phyloP scores from a whole-genome alignment of 2,888 invertebrate genomes.

The Macropis europaea region DNA sequence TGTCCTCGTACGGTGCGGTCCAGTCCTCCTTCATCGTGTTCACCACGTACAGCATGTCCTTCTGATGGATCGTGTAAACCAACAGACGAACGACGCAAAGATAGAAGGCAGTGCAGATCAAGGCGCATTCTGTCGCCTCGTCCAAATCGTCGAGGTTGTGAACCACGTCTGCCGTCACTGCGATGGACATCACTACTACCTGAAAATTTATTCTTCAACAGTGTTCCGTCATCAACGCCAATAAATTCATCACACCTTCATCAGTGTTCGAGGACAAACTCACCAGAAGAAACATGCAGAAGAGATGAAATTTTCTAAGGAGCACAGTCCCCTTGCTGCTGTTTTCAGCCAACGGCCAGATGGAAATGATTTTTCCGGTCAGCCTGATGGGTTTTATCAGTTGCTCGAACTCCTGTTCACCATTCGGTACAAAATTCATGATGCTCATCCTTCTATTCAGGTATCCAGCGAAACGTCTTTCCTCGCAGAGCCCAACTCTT shows the following conservation, averaged over 20 bases:
- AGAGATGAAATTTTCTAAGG: constrained; percentile 47
- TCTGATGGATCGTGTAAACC: constrained; percentile 57
- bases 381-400: constrained; percentile 61
- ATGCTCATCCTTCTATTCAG: not conserved
- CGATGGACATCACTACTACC: constrained; percentile 31
- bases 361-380: constrained; percentile 53
- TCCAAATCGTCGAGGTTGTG: constrained; percentile 62
- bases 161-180: constrained; percentile 59
- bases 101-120: constrained; percentile 60
- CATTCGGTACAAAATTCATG: constrained; percentile 17
- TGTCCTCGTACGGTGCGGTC: constrained; percentile 56
- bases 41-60: constrained; percentile 66
- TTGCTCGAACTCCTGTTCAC: constrained; percentile 57
- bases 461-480: not conserved
- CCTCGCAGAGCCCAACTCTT: not conserved
- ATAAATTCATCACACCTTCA: not conserved
- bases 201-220: constrained; percentile 4
- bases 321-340: not conserved
- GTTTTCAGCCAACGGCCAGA: constrained; percentile 65
- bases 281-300: constrained; percentile 56
- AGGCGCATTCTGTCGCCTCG: constrained; percentile 69
- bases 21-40: constrained; percentile 70
- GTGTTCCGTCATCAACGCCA: not conserved
- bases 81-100: constrained; percentile 63
- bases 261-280: not conserved